phyloP scores from a whole-genome alignment of 2,113 vertebrate species.

The Brachypodius melanocephalos region DNA sequence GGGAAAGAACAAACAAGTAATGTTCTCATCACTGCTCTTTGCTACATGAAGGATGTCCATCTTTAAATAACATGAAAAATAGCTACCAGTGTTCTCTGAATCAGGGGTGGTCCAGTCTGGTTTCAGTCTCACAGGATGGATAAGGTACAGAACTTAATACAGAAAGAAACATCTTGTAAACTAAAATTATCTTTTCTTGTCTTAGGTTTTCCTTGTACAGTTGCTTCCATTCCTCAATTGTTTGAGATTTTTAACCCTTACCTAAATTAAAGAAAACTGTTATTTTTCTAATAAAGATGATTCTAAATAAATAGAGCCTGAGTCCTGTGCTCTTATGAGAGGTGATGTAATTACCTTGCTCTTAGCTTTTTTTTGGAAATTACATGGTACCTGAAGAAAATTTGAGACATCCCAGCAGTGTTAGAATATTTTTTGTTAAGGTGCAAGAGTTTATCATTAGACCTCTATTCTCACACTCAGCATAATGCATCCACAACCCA shows the following conservation, averaged over 20 bases:
- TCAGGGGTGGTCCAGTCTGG: accelerated
- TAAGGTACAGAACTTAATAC: neutral
- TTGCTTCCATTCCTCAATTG: neutral
- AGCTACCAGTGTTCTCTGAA: neutral
- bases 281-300: neutral
- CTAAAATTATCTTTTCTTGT: neutral
- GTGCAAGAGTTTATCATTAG: neutral
- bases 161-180: neutral
- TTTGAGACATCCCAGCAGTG: neutral
- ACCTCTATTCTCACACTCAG: neutral
- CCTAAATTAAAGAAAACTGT: neutral
- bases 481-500: neutral
- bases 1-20: neutral
- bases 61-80: neutral
- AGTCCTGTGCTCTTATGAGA: neutral
- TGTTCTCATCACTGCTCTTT: neutral
- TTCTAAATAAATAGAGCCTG: neutral
- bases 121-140: neutral
- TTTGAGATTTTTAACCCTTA: neutral
- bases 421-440: neutral
- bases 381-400: neutral
- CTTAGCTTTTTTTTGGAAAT: neutral
- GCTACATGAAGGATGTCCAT: neutral
- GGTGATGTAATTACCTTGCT: neutral
- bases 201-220: neutral